Conservation (phyloP, 1,140 invertebrate genomes). For the Luehdorfia chinensis region DNA sequence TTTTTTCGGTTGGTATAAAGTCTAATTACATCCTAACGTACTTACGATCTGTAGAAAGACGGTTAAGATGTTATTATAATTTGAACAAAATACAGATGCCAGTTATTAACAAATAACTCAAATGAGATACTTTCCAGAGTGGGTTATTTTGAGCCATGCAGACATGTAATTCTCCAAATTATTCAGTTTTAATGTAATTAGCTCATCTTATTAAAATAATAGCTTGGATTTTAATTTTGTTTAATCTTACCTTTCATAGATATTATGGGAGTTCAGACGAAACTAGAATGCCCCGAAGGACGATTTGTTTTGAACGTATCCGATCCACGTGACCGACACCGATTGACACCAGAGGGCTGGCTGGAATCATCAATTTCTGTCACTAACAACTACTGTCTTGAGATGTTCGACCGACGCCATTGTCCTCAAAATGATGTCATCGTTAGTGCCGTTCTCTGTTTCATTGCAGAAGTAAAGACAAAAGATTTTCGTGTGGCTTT, state of each 20-base stretch:
- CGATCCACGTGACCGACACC: constrained; percentile 32
- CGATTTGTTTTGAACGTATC: constrained; percentile 45
- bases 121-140: no score
- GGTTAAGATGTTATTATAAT: no score
- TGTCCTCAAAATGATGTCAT: constrained; percentile 41
- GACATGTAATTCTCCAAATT: no score
- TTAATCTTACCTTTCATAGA: constrained; percentile 34
- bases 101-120: no score
- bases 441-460: constrained; percentile 51
- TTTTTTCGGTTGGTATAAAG: no score
- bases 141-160: no score
- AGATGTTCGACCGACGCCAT: constrained; percentile 48
- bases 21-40: no score
- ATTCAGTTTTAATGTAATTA: no score
- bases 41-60: no score
- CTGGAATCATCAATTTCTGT: constrained; percentile 28
- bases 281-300: constrained; percentile 36
- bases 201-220: no score
- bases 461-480: constrained; percentile 25
- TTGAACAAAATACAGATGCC: no score
- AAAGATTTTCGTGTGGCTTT: constrained; percentile 58
- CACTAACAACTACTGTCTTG: constrained; percentile 48
- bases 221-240: no score
- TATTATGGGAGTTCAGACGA: constrained; percentile 41
- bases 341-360: constrained; percentile 32